A percentile compares a stretch with the other conserved stretches of the same genome.
Evolutionary conservation across 2,113 vertebrate genomes (phyloP).

Genomic region (Myodes glareolus): DNA sequence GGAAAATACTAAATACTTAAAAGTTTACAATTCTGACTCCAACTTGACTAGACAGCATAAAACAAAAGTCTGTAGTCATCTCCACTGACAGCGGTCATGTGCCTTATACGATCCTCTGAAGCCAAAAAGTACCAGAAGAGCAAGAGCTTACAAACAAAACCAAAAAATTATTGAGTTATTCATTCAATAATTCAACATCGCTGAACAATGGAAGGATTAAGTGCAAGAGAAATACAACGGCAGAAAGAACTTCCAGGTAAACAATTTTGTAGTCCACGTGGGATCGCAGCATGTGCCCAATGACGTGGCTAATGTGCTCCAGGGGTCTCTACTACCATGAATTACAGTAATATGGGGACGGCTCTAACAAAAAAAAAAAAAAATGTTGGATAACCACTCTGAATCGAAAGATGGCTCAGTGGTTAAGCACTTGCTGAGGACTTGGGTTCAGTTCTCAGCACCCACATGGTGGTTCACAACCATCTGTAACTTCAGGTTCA

Average conservation of each 20-base stretch:
- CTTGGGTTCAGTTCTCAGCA: background rate
- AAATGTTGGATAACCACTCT: background rate
- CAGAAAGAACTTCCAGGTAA: slow-evolving; percentile 50
- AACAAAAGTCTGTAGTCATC: background rate
- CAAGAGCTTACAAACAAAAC: slow-evolving; percentile 30
- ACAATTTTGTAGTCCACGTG: slow-evolving; percentile 62
- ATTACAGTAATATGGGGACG: slow-evolving; percentile 21
- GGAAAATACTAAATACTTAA: background rate
- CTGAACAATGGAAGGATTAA: slow-evolving; percentile 52
- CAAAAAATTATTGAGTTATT: background rate
- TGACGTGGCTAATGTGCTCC: slow-evolving; percentile 56
- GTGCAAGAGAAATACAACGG: background rate
- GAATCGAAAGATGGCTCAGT: background rate
- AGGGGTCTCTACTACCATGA: slow-evolving; percentile 28
- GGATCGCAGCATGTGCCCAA: slow-evolving; percentile 60
- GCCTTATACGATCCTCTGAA: background rate
- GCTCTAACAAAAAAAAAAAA: slow-evolving; percentile 20
- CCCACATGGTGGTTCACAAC: background rate
- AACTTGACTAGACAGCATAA: background rate
- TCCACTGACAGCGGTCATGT: background rate
- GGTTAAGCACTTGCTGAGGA: background rate
- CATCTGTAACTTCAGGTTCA: background rate
- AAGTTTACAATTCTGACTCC: background rate
- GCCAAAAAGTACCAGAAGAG: slow-evolving; percentile 15
- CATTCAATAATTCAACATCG: slow-evolving; percentile 22